These are phyloP conservation scores for Delphinus delphis DNA, from an alignment of 2,113 vertebrate species.

Conservation along the genomic window DNA sequence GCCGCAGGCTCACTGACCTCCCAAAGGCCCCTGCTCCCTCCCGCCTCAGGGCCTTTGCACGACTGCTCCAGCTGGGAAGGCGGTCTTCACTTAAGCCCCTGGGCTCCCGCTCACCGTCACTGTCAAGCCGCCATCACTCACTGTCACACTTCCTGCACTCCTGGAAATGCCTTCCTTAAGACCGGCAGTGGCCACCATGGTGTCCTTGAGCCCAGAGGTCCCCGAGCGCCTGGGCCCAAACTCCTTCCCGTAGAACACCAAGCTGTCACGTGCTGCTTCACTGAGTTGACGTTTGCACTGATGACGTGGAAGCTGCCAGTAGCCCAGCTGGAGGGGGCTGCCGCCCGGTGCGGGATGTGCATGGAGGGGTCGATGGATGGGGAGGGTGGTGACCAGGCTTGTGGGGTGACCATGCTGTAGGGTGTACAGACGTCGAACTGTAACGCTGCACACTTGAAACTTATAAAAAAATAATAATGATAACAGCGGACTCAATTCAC, in stretches of 20 bases:
- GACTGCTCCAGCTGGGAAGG: not conserved
- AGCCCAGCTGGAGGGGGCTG: not conserved
- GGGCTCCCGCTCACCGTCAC: rapidly evolving
- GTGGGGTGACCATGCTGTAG: not conserved
- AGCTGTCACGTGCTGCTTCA: not conserved
- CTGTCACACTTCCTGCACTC: not conserved
- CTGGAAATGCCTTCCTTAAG: not conserved
- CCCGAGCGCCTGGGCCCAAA: not conserved
- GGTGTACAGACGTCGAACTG: rapidly evolving
- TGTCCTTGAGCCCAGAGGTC: not conserved
- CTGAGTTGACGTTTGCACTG: not conserved
- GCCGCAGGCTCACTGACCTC: not conserved
- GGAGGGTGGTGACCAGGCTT: not conserved
- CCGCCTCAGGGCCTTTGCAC: not conserved
- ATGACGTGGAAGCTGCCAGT: not conserved
- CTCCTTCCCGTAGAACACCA: too few species aligned
- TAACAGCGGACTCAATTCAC: rapidly evolving
- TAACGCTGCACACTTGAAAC: not conserved
- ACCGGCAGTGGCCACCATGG: not conserved
- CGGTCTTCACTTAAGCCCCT: not conserved
- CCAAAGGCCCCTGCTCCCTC: not conserved
- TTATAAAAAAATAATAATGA: rapidly evolving
- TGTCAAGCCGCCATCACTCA: not conserved
- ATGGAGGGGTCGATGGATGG: not conserved
- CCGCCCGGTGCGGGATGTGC: rapidly evolving